Base-by-base conservation (phyloP, 1,140 invertebrate genomes). In the Chironomus tepperi region DNA sequence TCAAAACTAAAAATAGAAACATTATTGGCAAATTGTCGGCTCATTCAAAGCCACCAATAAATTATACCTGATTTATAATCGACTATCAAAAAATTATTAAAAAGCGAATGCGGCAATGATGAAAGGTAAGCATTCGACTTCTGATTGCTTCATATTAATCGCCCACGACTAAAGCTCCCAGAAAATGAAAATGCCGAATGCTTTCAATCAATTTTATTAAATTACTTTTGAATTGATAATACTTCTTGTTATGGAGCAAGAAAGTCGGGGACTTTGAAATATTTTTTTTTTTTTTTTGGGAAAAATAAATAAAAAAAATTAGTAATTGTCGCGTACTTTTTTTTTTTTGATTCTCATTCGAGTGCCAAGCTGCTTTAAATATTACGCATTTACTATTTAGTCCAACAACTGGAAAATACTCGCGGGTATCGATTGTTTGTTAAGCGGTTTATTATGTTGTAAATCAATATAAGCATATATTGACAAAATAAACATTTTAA, bases 81-180 rank as follows among this genome's bases (percentile, higher is more conserved):
- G 65, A 70, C 65, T 70, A 70, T 70, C 65, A 70, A 70, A 18
- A 70, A 70, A 70, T 70, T 70, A 70, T 70, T 70, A 70, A 70
- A 70, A 21, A 18, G 65, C 65, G 8, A 70, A 18, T 18, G 65
- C 65, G 65, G 65, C 65, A 70, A 70, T 70, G 65, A 70, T 70
- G 65, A 70, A 70, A 70, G 65, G 47, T n/a, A 21, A 70, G 19
- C 10, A 70, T 10, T 18, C 65, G 65, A 70, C 65, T 70, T 70
- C 65, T 70, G 65, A 70, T 70, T 70, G 65, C 65, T 70, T 70
- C 65, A 70, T 21, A 70, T 70, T 70, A 70, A 70, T 70, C 65
- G 65, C 65, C 65, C 65, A 18, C 65, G 65, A 10, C 18, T 21
- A 16, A 70, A 18, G 65, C 16, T 57, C n/a, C n/a, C 12, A 34